Conservation (phyloP, 2,113 vertebrate genomes). For the Micromys minutus region DNA sequence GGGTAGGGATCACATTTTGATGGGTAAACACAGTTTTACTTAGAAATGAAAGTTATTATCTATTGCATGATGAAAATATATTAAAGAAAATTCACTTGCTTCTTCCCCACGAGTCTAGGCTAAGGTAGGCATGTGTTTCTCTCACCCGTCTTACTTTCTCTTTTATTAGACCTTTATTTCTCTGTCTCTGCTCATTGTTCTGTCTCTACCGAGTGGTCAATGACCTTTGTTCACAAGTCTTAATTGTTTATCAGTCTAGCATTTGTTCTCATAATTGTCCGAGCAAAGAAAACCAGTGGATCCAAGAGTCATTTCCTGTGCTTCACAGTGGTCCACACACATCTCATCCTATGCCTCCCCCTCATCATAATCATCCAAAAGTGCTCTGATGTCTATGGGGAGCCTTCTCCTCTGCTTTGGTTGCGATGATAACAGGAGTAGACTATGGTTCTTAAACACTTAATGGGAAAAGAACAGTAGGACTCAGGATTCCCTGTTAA, state of each 20-base stretch:
- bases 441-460: neutral
- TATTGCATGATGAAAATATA: neutral
- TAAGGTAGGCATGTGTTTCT: neutral
- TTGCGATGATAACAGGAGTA: neutral
- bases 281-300: neutral
- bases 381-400: neutral
- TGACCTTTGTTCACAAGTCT: neutral
- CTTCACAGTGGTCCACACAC: neutral
- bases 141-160: neutral
- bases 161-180: neutral
- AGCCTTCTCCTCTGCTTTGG: neutral
- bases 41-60: neutral
- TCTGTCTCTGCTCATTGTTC: neutral
- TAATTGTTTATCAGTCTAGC: neutral
- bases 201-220: neutral
- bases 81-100: neutral
- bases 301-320: neutral
- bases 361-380: neutral
- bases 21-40: neutral
- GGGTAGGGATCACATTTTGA: neutral
- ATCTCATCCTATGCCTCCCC: neutral
- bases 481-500: neutral
- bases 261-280: neutral
- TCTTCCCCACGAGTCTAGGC: neutral
- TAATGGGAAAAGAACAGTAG: neutral